Evolutionary conservation across 2,888 invertebrate genomes (phyloP), one percentile per base, ranked within the genome.

Genomic region (Lasioglossum pauxillum): DNA sequence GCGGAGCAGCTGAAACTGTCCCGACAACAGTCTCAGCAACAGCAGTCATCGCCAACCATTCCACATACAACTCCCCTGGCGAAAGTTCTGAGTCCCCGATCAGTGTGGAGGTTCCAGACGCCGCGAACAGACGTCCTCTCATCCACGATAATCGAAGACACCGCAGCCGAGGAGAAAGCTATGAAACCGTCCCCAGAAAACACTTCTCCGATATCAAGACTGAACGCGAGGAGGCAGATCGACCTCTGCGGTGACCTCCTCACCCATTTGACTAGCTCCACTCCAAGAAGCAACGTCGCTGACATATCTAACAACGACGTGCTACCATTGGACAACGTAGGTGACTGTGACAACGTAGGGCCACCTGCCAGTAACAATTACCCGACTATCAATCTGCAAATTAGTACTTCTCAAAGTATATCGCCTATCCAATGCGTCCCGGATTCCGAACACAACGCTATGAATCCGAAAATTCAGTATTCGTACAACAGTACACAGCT

Each of bases 91-190:
- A 97, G 97, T 80, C 97, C 97, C 0, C 96, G 97, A 87, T 97
- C 97, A 0, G 97, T 96, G 85, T 97, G 97, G 97, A 96, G 97
- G 88, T 97, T 97, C 92, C 96, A 97, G 60, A 97, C 97, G 90
- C 97, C 97, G 2, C 96, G 98, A 91, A 98, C 97, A 38, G 98
- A 98, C 93, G 98, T 98, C 78, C 96, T 98, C 93, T 98, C 98
- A 69, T 97, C 98, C 73, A 98, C 98, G 82, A 98, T 98, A 94
- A 97, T 97, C 67, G 98, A 98, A 96, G 98, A 97, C 90, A 97
- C 97, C 92, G 98, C 98, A 93, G 97, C 97, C 93, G 98, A 98
- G 93, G 97, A 98, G 90, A 97, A 94, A 53, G 95, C 95, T 0
- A 95, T 95, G 95, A 95, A 95, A 77, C 93, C 94, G 2, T 95